Evolutionary conservation across 30 jellyfish, hydroid and myxozoan genomes (phyloP), one percentile per base, ranked within the genome.

Genomic region (Chrysaora quinquecirrha): DNA sequence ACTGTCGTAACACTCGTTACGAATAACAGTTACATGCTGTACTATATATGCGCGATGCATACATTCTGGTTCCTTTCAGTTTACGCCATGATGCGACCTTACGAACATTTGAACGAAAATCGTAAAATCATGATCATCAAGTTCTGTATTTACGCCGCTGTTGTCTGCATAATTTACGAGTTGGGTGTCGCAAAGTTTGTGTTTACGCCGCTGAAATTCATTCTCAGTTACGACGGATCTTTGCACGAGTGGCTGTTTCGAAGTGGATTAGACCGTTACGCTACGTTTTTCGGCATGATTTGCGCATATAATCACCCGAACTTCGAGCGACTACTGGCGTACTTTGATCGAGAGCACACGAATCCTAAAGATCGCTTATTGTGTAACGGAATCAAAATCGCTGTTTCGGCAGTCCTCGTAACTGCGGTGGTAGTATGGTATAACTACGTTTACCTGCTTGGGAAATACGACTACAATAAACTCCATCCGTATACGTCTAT

Each of bases 41-140:
- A 93, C 69, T 93, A 93, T 90, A 93, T 93, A 1, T 93, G 98
- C 81, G 97, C 97, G n/a, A 93, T 93, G 98, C 98, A 93, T 46
- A 93, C 98, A 0, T 93, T 93, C 75, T 93, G 98, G 98, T 93
- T 86, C 52, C 70, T 86, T 24, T 79, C 98, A 12, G 97, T 93
- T 43, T 93, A 93, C 84, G 87, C 83, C 87, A 93, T 93, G 98
- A 93, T 93, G 98, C 94, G 97, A 50, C 98, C 98, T 56, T 93
- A 87, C 89, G 89, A 87, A 65, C 93, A 93, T 64, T 71, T 69
- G 65, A 93, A 93, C 87, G 94, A 86, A 65, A 71, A 73, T 30
- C 85, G 85, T 2, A 56, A 76, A 23, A 91, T 93, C 52, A 93
- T 93, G 97, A 16, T 68, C 16, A 3, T 65, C 20, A 93, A 93